phyloP scores from a whole-genome alignment of 2,113 vertebrate genomes.

The Neopipo cinnamomea region DNA sequence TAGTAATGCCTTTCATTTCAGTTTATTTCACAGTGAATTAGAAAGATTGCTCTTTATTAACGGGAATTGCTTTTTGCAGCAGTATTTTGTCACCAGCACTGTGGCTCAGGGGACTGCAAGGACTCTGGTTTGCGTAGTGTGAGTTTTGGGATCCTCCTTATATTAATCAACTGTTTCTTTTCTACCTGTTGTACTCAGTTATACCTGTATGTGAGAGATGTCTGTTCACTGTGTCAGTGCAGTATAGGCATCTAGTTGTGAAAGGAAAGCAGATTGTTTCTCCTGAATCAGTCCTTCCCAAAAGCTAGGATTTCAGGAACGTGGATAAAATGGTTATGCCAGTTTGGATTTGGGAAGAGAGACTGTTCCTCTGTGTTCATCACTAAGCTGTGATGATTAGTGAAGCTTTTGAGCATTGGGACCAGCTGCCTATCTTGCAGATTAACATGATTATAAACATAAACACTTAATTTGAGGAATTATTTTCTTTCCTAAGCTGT shows the following conservation, averaged over 20 bases:
- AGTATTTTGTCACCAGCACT: background rate
- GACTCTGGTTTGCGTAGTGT: background rate
- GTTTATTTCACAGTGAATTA: constrained; percentile 12
- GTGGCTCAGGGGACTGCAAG: background rate
- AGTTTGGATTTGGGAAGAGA: background rate
- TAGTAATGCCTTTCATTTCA: constrained; percentile 15
- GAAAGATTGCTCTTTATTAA: background rate
- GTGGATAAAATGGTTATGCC: background rate
- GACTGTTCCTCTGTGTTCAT: background rate
- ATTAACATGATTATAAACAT: background rate
- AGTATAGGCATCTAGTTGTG: background rate
- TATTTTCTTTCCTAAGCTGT: background rate
- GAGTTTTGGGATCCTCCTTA: background rate
- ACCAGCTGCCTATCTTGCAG: background rate
- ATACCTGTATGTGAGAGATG: background rate
- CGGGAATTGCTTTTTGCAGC: background rate
- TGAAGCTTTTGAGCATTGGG: background rate
- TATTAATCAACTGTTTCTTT: background rate
- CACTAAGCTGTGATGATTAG: background rate
- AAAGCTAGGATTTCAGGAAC: background rate
- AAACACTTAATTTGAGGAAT: background rate
- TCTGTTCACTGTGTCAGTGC: background rate
- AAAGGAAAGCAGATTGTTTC: background rate
- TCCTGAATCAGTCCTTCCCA: background rate
- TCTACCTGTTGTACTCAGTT: background rate